Evolutionary conservation across 1,140 invertebrate genomes (phyloP), one percentile per base, ranked within the genome.

Genomic region (Bursaphelenchus mucronatus): DNA sequence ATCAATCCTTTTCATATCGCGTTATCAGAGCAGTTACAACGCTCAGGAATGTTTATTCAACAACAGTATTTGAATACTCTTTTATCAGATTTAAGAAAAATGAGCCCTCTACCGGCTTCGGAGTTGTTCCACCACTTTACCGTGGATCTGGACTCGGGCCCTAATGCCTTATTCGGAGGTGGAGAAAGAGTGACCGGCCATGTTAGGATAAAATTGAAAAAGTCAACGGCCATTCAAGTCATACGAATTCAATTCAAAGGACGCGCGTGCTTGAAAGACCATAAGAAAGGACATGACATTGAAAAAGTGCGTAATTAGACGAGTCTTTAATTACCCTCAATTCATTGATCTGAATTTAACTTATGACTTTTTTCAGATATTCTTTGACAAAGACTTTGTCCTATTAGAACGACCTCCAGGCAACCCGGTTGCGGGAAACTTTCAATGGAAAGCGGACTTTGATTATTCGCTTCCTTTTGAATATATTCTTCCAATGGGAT

Each of bases 381-480:
- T 70, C 57, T 74, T 74, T 44, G 73, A 74, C 66, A 76, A 69
- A 61, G 73, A 76, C 45, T 74, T 76, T 30, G 45, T 76, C 9
- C 52, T 76, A 8, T 44, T 74, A 40, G 73, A 74, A 58, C 52
- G 73, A 10, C 73, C 73, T 13, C 73, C 73, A 8, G 73, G 73
- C 11, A 58, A 69, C 19, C 74, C 69, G 0, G 71, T 74, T 45
- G 70, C 73, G 9, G 73, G 73, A 0, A 64, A 74, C 53, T 74
- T 74, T 58, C 57, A 58, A 45, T 74, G 74, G 74, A 59, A 50
- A 40, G 70, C 74, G 9, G 61, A 70, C 49, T 49, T 30, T 15
- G 57, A 59, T 39, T 74, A 74, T 43, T 74, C 73, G 8, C 58
- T 74, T 40, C 73, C 73, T 9, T 74, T 74, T 59, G 65, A 76